Base-by-base conservation (phyloP, 2,113 vertebrate species). In the Labeo catla region DNA sequence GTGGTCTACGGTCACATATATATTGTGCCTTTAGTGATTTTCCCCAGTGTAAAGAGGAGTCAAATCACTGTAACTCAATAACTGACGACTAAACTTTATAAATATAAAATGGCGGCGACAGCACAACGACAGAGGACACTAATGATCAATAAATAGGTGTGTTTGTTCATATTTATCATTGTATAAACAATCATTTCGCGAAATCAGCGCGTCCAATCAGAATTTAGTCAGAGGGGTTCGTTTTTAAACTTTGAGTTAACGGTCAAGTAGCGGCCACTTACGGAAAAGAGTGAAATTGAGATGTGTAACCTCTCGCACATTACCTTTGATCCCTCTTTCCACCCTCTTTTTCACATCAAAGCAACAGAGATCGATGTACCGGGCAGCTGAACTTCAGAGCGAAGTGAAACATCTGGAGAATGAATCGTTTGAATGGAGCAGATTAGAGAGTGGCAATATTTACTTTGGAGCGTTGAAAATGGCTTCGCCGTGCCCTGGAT, bases 351-450 rank as follows among this genome's bases (percentile, higher is more conserved):
- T 63, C 12, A 89, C 91, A 85, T 91, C 90, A 91, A 88, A 90
- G 88, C 91, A 83, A 66, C 86, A 88, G 84, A 89, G 90, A 89
- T 84, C 89, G 87, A 93, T 89, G 36, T 87, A 81, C 57, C 50
- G 89, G 92, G 86, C 87, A 84, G 57, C 61, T 74, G 84, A 77
- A 65, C 68, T 84, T 50, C 45, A 89, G 89, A 86, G 88, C 84
- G 34, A 89, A 89, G 91, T 88, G 9, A 92, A 92, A 88, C 94
- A 92, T 93, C 92, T 95, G 93, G 92, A 93, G 87, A 93, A 92
- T 83, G 83, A 80, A 85, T 87, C 74, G 66, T 59, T 47, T 50
- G 45, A 76, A 66, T 84, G 45, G 68, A 82, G 86, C 74, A 89
- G 89, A 90, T 89, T 82, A 91, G 59, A 81, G 11, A 87, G 86